phyloP scores from a whole-genome alignment of 2,113 vertebrate genomes.

The Zootoca vivipara region DNA sequence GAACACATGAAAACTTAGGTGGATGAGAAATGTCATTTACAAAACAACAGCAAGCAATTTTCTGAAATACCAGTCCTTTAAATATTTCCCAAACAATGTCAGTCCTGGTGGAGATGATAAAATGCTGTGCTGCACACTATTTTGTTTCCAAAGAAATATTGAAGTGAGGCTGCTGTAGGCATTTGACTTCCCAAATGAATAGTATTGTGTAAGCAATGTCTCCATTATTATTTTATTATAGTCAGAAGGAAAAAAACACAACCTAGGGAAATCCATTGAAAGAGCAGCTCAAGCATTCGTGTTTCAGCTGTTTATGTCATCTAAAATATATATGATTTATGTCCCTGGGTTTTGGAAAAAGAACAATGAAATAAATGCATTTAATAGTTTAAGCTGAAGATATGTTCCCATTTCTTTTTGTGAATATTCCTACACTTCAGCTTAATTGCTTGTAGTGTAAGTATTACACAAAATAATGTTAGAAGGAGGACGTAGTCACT shows the following conservation, averaged over 20 bases:
- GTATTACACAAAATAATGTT: neutral
- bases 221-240: neutral
- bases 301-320: neutral
- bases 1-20: neutral
- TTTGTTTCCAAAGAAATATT: constrained; percentile 9
- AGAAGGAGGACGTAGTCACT: neutral
- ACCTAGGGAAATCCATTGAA: neutral
- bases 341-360: neutral
- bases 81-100: constrained; percentile 37
- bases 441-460: neutral
- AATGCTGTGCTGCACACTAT: neutral
- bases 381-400: neutral
- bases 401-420: neutral
- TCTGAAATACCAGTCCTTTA: neutral
- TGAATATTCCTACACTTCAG: neutral
- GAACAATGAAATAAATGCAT: neutral
- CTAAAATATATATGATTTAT: neutral
- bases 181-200: neutral
- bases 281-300: neutral
- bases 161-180: neutral
- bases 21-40: neutral
- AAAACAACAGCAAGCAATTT: neutral
- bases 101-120: constrained; percentile 26
- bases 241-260: neutral
- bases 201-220: neutral